Base-by-base conservation (phyloP, 2,797 vertebrate genomes). In the Toxotes lorentzi region DNA sequence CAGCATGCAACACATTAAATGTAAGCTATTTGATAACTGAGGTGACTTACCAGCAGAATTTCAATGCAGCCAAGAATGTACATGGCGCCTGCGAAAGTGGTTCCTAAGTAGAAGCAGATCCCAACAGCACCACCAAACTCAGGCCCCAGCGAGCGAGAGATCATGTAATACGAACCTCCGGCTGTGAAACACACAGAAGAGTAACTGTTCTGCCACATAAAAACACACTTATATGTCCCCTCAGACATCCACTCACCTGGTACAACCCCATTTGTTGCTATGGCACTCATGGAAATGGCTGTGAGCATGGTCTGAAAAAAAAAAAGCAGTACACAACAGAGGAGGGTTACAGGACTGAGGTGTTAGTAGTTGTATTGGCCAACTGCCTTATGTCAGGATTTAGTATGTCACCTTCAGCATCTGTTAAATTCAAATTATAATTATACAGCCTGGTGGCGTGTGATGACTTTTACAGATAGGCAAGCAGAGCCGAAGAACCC, bases 111-210 rank as follows among this genome's bases (percentile, higher is more conserved):
- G 94, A 99, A 99, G 93, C 98, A 99, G 88, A 99, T 98, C 41
- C 98, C 98, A 60, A 99, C 98, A 0, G 98, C 98, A 8, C 98
- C 98, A 14, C 98, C 98, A 64, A 99, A 99, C 92, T 99, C 98
- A 0, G 98, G 98, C 56, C 98, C 98, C 90, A 99, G 92, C 1
- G 98, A 99, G 61, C 98, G 97, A 1, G 98, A 99, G 90, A 99
- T 99, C 98, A 99, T 99, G 92, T 99, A 99, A 91, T 99, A 99
- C 12, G 98, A 97, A 7, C 98, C 98, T n/a, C 98, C 98, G 83
- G 98, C 98, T 99, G 94, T 50, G 77, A 93, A 62, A 75, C 57
- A 89, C 59, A 93, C 19, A 85, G n/a, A 79, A 2, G 48, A 75
- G 24, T 88, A 43, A 81, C 57, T 5, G n/a, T 16, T 50, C 41